These are phyloP conservation scores for Bombus sylvicola DNA, from an alignment of 1,140 invertebrate species.

Conservation along the genomic window DNA sequence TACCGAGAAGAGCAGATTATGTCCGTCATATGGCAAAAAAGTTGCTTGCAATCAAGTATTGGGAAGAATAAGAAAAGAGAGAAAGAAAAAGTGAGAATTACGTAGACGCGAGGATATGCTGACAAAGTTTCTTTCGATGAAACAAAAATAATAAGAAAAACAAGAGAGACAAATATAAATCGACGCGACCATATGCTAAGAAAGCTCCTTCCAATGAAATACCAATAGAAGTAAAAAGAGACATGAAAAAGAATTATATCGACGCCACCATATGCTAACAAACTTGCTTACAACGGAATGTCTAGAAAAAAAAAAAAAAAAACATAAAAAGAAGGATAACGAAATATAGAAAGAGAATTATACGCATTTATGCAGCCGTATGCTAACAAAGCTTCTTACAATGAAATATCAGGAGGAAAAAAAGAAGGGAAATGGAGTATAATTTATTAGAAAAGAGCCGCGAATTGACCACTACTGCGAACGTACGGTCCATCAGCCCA, in stretches of 20 bases:
- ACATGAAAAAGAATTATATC: not conserved
- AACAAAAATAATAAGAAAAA: too few relatives aligned
- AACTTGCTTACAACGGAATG: not conserved
- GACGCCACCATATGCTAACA: not conserved
- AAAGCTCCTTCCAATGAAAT: not conserved
- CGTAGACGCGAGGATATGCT: too few relatives aligned
- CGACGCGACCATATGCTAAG: too few relatives aligned
- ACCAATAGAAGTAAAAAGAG: not conserved
- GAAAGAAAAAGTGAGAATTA: too few relatives aligned
- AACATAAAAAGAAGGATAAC: not conserved
- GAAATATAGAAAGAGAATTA: not conserved
- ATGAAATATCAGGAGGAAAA: not conserved
- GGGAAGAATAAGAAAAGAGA: not conserved
- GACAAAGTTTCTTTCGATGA: too few relatives aligned
- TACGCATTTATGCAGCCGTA: not conserved
- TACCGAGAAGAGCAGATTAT: too few relatives aligned
- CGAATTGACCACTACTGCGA: conserved; percentile 29
- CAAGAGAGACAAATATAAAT: too few relatives aligned
- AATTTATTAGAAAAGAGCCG: not conserved
- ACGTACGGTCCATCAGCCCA: conserved; percentile 8
- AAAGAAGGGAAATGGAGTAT: not conserved
- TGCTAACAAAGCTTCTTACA: not conserved
- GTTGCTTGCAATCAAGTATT: not conserved
- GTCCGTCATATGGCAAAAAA: not conserved
- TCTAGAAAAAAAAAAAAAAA: too few relatives aligned